Evolutionary conservation across 2,888 invertebrate genomes (phyloP), one percentile per base, ranked within the genome.

Genomic region (Amiota mariae): DNA sequence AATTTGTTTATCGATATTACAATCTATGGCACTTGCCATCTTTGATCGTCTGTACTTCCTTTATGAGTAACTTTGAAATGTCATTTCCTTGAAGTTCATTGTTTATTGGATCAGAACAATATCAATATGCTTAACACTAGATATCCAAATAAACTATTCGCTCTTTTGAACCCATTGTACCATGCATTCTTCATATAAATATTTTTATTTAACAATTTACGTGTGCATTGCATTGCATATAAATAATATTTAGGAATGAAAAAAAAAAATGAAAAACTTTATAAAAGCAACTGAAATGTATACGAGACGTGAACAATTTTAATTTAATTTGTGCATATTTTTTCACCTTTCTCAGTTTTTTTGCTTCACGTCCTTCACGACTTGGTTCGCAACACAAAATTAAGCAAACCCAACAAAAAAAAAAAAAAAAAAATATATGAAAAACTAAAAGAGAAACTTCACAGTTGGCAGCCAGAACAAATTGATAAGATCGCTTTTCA

Each of bases 401-500:
- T 24, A 24, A n/a, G n/a, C n/a, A n/a, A n/a, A n/a, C n/a, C n/a
- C 1, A 3, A 24, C 2, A 1, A 24, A 24, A 24, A 24, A 36
- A 36, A 36, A 6, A 36, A 0, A 36, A 36, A 36, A 36, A 2
- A 36, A 6, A 36, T 36, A 2, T 36, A 6, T 36, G 36, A 36
- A 36, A 36, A 36, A 36, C 36, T 36, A 36, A 36, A 36, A 36
- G 36, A 36, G 6, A 59, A 15, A 20, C 20, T 59, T 59, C 59
- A 36, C 36, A n/a, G 67, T 68, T 54, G 67, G 67, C 67, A 68
- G 67, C 51, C 67, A 56, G 6, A 75, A 54, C 48, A 49, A 51
- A 73, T 67, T 72, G 75, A 70, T 72, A 73, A 68, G 71, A 48
- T 49, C 47, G 63, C 59, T 70, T 54, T 64, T 70, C 59, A 68